Evolutionary conservation across 2,888 invertebrate genomes (phyloP).

Genomic region (Podotricha telesiphe): DNA sequence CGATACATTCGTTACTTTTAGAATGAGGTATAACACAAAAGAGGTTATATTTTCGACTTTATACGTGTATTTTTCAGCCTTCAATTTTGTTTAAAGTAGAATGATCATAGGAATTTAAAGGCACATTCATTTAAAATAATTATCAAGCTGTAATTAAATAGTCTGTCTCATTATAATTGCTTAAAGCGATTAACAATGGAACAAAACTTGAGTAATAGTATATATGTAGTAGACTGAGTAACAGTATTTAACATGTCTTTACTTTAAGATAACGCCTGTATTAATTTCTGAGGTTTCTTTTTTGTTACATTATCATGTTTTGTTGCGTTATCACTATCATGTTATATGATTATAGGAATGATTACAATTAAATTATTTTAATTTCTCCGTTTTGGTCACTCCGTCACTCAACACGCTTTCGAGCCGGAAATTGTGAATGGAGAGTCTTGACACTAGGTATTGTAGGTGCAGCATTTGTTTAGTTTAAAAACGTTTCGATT

Average conservation of each 20-base stretch:
- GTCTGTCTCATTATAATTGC: neutral
- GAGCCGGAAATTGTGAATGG: too few species aligned
- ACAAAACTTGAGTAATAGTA: neutral
- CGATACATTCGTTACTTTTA: constrained; percentile 26
- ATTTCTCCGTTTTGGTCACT: too few species aligned
- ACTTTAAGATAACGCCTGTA: neutral
- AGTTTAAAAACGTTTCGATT: too few species aligned
- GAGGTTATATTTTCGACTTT: neutral
- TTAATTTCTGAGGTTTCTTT: neutral
- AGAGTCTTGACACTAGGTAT: too few species aligned
- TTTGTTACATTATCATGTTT: too few species aligned
- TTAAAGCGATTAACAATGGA: constrained; percentile 1
- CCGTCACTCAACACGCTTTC: too few species aligned
- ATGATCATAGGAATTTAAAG: neutral
- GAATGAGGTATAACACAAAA: neutral
- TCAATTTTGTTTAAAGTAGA: neutral
- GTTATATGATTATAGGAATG: too few species aligned
- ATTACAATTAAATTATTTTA: too few species aligned
- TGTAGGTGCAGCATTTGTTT: too few species aligned
- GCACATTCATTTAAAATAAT: constrained; percentile 3
- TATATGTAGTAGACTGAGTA: neutral
- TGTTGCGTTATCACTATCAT: too few species aligned
- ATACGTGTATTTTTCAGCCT: neutral
- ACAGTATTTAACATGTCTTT: neutral
- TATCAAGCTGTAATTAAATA: constrained; percentile 12